A percentile compares a stretch with the other conserved stretches of the same genome.
Conservation (phyloP, 2,888 invertebrate genomes). For the Diplazon laetatorius region DNA sequence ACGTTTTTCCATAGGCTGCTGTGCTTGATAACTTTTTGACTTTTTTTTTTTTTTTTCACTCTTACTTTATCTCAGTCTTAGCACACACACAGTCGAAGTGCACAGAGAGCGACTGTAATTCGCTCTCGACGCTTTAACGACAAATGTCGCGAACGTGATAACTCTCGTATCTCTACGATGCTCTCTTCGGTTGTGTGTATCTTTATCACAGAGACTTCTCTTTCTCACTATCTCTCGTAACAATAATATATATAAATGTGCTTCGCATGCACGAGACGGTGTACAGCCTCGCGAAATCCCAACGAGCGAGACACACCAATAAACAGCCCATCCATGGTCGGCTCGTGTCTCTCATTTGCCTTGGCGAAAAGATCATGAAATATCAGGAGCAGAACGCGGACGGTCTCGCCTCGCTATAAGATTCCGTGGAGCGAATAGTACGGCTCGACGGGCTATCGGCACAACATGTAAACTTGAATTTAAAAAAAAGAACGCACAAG, state of each 20-base stretch:
- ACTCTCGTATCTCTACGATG: conserved; percentile 39
- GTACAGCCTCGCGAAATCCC: conserved; percentile 39
- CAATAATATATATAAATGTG: neutral
- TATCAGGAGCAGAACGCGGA: neutral
- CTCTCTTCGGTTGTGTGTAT: conserved; percentile 19
- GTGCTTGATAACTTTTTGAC: too few relatives aligned
- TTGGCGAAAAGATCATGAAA: conserved; percentile 1
- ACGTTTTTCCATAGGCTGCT: neutral
- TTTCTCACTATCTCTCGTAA: conserved; percentile 36
- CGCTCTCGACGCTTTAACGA: conserved; percentile 29
- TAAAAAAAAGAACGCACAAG: too few relatives aligned
- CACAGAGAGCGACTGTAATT: neutral
- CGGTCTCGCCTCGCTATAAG: neutral
- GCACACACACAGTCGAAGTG: neutral
- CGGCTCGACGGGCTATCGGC: too few relatives aligned
- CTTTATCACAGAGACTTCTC: conserved; percentile 39
- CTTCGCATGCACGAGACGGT: neutral
- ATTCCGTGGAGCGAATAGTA: conserved; percentile 14
- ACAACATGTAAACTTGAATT: too few relatives aligned
- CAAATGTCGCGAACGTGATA: conserved; percentile 50
- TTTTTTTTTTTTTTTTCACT: conserved; percentile 13
- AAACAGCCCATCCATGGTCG: conserved; percentile 2
- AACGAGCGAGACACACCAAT: conserved; percentile 19
- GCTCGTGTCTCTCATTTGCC: conserved; percentile 20
- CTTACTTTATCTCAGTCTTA: neutral